Evolutionary conservation across 2,113 vertebrate species (phyloP).

Genomic region (Malurus elegans): DNA sequence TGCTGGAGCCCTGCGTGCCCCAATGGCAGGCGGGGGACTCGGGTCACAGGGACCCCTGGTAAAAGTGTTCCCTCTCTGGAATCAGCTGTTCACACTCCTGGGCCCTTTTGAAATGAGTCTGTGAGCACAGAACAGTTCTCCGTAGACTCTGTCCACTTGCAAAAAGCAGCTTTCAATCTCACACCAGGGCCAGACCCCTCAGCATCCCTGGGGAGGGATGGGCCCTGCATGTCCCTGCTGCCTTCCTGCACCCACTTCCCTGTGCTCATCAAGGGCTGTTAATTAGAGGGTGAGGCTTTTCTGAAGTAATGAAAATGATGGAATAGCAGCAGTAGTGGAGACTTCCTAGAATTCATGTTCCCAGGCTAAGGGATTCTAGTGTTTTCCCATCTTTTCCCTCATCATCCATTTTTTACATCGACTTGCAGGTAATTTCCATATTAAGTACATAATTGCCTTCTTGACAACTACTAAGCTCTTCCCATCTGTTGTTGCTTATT

Average conservation of each 20-base stretch:
- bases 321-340: neutral
- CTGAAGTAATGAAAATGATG: neutral
- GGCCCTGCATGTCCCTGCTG: accelerated
- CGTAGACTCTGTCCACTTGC: neutral
- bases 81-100: neutral
- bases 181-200: neutral
- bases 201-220: neutral
- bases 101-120: neutral
- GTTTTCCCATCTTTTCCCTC: neutral
- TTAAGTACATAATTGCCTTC: neutral
- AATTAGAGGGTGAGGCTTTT: neutral
- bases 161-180: neutral
- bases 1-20: neutral
- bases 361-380: neutral
- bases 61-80: neutral
- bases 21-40: neutral
- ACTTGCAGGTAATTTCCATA: neutral
- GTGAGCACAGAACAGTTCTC: neutral
- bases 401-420: neutral
- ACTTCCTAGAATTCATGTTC: neutral
- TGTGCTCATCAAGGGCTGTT: neutral
- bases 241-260: neutral
- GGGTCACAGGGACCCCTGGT: neutral
- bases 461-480: neutral
- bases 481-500: neutral